phyloP scores from a whole-genome alignment of 2,888 invertebrate species.

The Pollenia angustigena region DNA sequence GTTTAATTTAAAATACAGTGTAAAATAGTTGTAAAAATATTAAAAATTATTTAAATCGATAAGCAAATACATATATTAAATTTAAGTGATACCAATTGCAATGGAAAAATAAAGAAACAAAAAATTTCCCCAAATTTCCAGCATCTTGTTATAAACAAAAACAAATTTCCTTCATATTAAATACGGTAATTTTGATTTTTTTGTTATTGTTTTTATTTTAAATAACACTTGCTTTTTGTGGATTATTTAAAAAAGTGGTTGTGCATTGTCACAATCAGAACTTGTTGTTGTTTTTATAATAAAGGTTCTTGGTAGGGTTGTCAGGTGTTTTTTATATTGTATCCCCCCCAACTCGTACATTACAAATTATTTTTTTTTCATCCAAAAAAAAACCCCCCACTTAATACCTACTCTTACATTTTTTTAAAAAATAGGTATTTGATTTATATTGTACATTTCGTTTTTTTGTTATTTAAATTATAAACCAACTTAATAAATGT shows the following conservation, averaged over 20 bases:
- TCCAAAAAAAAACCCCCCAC: too few relatives aligned
- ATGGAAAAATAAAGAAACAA: not conserved
- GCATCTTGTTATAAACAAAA: conserved; percentile 27
- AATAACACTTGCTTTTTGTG: conserved; percentile 37
- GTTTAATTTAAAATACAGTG: too few relatives aligned
- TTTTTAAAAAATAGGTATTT: too few relatives aligned
- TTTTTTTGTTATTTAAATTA: too few relatives aligned
- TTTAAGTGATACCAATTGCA: not conserved
- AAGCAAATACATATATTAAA: not conserved
- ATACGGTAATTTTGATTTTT: conserved; percentile 48
- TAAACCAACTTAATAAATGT: too few relatives aligned
- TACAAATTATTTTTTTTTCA: too few relatives aligned
- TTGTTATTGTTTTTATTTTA: conserved; percentile 30
- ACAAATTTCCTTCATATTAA: conserved; percentile 12
- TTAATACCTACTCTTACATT: too few relatives aligned
- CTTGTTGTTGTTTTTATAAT: conserved; percentile 31
- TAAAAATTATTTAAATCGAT: not conserved
- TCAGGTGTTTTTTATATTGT: too few relatives aligned
- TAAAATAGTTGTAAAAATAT: too few relatives aligned
- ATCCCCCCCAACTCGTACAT: too few relatives aligned
- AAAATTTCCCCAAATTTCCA: conserved; percentile 28
- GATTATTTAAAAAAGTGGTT: not conserved
- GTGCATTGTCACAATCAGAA: not conserved
- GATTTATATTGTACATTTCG: too few relatives aligned
- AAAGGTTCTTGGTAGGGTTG: not conserved